Evolutionary conservation across 30 jellyfish, hydroid and myxozoan species (phyloP), one percentile per base, ranked within the genome.

Genomic region (Phacellophora camtschatica): DNA sequence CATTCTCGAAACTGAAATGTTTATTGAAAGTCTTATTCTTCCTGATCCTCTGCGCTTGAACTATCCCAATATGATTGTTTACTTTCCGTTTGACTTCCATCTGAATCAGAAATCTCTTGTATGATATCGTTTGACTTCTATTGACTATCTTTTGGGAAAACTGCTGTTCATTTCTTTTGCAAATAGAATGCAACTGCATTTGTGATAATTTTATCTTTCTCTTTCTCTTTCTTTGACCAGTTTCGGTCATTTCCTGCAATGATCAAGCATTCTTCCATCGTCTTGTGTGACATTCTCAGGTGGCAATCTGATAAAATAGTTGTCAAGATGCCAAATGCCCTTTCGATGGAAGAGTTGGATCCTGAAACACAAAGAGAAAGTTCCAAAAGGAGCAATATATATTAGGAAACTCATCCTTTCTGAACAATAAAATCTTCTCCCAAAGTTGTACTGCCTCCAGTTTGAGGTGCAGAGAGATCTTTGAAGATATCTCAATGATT

Each of bases 381-480:
- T 71, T 19, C 48, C 56, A 71, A 48, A 46, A 48, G 84, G 6
- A 71, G 51, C 27, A 34, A 71, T 50, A n/a, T n/a, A 71, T 15
- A 71, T 74, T 24, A 42, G 84, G 84, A 46, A 71, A 71, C 57
- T 71, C 84, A 42, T 34, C 35, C 12, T 53, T 28, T 28, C 84
- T 27, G 84, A 12, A 71, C 4, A 10, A 25, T n/a, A 25, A 9
- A 70, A 50, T 70, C 67, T 74, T 74, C 34, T 74, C 77, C 87
- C 87, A 74, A 32, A 74, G 77, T 57, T 74, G 77, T 33, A 77
- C 37, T n/a, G 87, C 31, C 66, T 51, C 64, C 87, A 74, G 51
- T 39, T 56, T 74, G 19, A 77, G 77, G 34, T 72, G 50, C 73
- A 72, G 86, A 19, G 53, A n/a, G 79, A 68, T 67, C 42, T 68